These are phyloP conservation scores for Pseudorasbora parva DNA, from an alignment of 2,113 vertebrate genomes.

Conservation along the genomic window DNA sequence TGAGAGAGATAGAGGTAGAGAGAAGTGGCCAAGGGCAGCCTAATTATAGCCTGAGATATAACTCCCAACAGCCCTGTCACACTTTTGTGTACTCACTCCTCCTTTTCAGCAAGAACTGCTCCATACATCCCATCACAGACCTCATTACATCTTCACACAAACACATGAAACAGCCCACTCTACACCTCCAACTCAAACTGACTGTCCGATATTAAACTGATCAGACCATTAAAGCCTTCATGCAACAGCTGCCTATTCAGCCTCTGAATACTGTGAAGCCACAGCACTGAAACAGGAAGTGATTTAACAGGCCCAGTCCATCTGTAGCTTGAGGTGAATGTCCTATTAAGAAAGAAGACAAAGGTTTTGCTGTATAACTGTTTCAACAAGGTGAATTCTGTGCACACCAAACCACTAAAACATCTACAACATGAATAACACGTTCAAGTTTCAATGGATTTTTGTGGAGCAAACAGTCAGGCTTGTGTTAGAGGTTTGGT, in stretches of 20 bases:
- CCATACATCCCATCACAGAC: neutral
- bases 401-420: conserved; percentile 26
- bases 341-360: conserved; percentile 47
- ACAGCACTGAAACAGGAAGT: conserved; percentile 12
- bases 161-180: neutral
- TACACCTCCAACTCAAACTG: neutral
- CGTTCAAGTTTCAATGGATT: neutral
- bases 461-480: neutral
- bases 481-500: neutral
- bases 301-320: conserved; percentile 18
- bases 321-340: conserved; percentile 29
- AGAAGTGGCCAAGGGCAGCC: conserved; percentile 46
- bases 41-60: conserved; percentile 49
- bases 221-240: neutral
- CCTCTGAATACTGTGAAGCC: neutral
- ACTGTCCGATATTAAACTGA: neutral
- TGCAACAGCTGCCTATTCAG: neutral
- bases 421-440: conserved; percentile 19
- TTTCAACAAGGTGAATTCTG: conserved; percentile 46
- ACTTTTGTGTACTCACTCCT: conserved; percentile 17
- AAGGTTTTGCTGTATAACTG: conserved; percentile 45
- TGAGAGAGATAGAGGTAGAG: conserved; percentile 22
- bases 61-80: conserved; percentile 40
- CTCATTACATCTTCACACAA: conserved; percentile 14
- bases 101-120: conserved; percentile 3